Evolutionary conservation across 2,113 vertebrate genomes (phyloP).

Genomic region (Chiloscyllium plagiosum): DNA sequence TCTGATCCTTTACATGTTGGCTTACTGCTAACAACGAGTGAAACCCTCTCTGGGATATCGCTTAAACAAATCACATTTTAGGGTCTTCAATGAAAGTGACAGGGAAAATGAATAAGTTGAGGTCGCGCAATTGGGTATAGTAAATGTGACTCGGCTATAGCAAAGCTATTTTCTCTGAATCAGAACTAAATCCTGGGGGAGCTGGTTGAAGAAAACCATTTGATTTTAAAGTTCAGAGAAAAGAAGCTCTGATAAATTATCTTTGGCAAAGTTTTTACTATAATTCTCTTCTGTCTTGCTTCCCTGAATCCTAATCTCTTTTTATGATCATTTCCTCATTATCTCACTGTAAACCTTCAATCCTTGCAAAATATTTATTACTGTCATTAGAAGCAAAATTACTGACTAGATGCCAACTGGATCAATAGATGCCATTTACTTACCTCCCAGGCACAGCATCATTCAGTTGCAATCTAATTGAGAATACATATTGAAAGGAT

Average conservation of each 20-base stretch:
- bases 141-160: background rate
- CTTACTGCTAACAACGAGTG: background rate
- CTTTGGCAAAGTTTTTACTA: background rate
- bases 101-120: too few relatives aligned
- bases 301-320: background rate
- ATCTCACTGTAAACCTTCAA: background rate
- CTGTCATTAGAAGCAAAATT: background rate
- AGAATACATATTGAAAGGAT: background rate
- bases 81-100: background rate
- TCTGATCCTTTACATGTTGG: background rate
- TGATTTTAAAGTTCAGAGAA: background rate
- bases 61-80: background rate
- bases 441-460: background rate
- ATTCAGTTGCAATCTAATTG: background rate
- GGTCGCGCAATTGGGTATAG: background rate
- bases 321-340: background rate
- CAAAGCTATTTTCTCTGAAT: background rate
- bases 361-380: background rate
- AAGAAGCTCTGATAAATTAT: background rate
- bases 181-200: background rate
- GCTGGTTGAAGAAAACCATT: background rate
- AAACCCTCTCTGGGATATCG: background rate
- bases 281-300: background rate
- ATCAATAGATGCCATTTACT: constrained; percentile 5
- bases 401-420: background rate